Evolutionary conservation across 2,888 invertebrate genomes (phyloP).

Genomic region (Netelia inedita): DNA sequence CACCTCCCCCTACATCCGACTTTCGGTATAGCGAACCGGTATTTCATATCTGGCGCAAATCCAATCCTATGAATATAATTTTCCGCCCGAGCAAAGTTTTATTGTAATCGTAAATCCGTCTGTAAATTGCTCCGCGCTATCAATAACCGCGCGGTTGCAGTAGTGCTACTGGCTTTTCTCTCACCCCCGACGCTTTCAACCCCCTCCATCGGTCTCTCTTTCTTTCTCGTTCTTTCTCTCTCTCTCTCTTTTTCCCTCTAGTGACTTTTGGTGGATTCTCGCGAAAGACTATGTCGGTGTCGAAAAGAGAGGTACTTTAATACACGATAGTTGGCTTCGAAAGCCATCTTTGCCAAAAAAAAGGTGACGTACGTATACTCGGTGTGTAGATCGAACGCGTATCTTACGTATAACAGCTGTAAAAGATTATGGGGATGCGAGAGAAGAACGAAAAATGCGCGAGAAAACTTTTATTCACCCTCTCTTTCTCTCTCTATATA

Average conservation of each 20-base stretch:
- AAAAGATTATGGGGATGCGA: constrained; percentile 43
- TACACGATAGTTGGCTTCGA: constrained; percentile 40
- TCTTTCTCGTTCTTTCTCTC: neutral
- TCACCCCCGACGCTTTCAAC: constrained; percentile 9
- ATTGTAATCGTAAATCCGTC: constrained; percentile 84
- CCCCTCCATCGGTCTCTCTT: neutral
- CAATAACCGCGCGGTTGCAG: constrained; percentile 79
- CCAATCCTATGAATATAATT: constrained; percentile 84
- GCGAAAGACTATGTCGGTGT: constrained; percentile 44
- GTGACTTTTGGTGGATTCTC: constrained; percentile 30
- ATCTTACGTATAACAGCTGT: constrained; percentile 42
- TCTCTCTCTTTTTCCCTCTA: constrained; percentile 11
- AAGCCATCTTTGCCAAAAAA: too few relatives aligned
- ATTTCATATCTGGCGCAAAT: constrained; percentile 84
- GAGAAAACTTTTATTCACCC: constrained; percentile 2
- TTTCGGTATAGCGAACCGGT: constrained; percentile 69
- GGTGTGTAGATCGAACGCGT: constrained; percentile 8
- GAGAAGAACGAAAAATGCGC: constrained; percentile 45
- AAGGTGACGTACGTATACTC: constrained; percentile 21
- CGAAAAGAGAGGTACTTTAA: constrained; percentile 40
- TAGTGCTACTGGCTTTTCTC: constrained; percentile 67
- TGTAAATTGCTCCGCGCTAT: constrained; percentile 82
- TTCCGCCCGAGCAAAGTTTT: constrained; percentile 83
- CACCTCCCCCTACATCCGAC: constrained; percentile 57
- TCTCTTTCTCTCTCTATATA: constrained; percentile 2